These are phyloP conservation scores for Hemibagrus wyckioides DNA, from an alignment of 2,113 vertebrate genomes.

Conservation along the genomic window DNA sequence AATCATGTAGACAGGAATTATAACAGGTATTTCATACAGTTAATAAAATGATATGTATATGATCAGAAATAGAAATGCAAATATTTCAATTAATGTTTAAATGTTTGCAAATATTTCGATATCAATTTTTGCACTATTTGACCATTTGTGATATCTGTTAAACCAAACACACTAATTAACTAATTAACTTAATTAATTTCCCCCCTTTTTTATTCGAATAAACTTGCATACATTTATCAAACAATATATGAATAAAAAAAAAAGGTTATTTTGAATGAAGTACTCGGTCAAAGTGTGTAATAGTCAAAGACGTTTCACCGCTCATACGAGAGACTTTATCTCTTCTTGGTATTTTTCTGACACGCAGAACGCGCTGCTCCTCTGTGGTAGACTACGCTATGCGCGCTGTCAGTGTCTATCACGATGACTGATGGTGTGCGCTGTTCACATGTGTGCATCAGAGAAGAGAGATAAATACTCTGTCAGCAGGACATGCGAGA, in stretches of 20 bases:
- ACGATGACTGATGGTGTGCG: constrained; percentile 33
- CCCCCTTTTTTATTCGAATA: neutral
- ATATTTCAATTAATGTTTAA: no score
- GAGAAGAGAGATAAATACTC: constrained; percentile 43
- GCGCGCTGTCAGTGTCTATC: constrained; percentile 30
- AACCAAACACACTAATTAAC: neutral
- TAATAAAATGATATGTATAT: neutral
- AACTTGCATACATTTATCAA: neutral
- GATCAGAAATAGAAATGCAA: neutral
- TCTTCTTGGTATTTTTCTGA: constrained; percentile 4
- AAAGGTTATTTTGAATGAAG: neutral
- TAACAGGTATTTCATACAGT: neutral
- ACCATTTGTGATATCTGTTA: neutral
- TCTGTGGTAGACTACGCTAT: neutral
- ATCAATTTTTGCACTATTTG: neutral
- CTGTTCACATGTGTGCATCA: constrained; percentile 44
- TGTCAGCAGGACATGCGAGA: constrained; percentile 43
- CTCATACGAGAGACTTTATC: neutral
- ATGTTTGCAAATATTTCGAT: neutral
- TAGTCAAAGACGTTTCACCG: neutral
- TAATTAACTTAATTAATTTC: neutral
- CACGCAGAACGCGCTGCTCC: neutral
- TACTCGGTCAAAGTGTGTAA: neutral
- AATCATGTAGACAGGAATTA: neutral
- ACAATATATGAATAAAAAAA: neutral